Percentiles rank a stretch among this genome's conserved stretches.
phyloP scores from a whole-genome alignment of 1,140 invertebrate species.

The Muscidifurax raptorellus region DNA sequence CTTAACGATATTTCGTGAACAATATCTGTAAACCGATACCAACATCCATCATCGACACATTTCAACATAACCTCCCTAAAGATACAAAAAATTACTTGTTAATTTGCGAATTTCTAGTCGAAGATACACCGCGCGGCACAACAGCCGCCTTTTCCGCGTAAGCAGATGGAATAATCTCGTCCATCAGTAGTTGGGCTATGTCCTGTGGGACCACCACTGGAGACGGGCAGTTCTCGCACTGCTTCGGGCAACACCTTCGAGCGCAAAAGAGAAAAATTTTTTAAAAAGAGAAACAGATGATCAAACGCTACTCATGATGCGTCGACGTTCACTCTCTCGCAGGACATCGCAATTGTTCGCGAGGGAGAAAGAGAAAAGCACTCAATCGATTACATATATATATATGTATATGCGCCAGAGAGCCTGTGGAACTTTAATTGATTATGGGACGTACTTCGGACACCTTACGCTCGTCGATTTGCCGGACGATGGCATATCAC shows the following conservation, averaged over 20 bases:
- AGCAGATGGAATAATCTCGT: background rate
- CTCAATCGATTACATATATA: background rate
- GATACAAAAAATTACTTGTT: background rate
- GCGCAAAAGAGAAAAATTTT: background rate
- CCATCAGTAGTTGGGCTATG: too few relatives aligned
- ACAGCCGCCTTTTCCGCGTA: background rate
- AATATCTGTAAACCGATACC: too few relatives aligned
- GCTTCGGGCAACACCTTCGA: slow-evolving; percentile 10
- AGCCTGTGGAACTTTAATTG: background rate
- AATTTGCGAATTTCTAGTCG: background rate
- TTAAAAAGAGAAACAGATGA: too few relatives aligned
- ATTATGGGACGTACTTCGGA: slow-evolving; percentile 15
- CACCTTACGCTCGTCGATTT: slow-evolving; percentile 15
- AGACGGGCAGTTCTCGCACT: background rate
- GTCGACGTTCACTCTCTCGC: background rate
- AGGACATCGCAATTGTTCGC: background rate
- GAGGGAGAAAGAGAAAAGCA: background rate
- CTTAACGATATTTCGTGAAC: too few relatives aligned
- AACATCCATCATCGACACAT: too few relatives aligned
- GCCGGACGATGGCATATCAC: background rate
- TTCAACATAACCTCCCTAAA: too few relatives aligned
- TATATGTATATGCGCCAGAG: too few relatives aligned
- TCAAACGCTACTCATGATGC: background rate
- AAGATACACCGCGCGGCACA: too few relatives aligned
- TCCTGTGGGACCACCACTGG: background rate